Conservation (phyloP, 2,113 vertebrate species). For the Alaudala cheleensis region DNA sequence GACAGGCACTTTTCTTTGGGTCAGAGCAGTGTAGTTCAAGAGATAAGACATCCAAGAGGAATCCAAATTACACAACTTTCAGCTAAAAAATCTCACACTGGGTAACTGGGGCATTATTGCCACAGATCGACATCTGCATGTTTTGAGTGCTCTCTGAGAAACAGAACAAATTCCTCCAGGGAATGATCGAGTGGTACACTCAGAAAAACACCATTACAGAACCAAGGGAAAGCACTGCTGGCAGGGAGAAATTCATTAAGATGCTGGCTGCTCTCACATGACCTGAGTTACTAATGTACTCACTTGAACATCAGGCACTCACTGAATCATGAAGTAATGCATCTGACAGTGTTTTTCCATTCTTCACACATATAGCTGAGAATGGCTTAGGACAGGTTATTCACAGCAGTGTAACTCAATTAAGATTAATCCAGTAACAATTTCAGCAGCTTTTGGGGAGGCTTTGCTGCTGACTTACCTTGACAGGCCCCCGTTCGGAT, state of each 20-base stretch:
- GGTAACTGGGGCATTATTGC: not conserved
- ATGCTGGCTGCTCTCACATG: slow-evolving; percentile 54
- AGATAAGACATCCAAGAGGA: not conserved
- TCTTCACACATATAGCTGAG: slow-evolving; percentile 65
- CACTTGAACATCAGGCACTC: slow-evolving; percentile 72
- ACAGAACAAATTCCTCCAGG: not conserved
- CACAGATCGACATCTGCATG: not conserved
- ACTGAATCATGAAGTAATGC: slow-evolving; percentile 71
- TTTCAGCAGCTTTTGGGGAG: slow-evolving; percentile 53
- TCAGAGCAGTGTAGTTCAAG: not conserved
- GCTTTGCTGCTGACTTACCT: slow-evolving; percentile 76
- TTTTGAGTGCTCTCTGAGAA: not conserved
- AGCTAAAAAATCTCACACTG: not conserved
- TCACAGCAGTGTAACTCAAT: slow-evolving; percentile 80
- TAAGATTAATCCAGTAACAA: slow-evolving; percentile 75
- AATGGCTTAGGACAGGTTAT: slow-evolving; percentile 78
- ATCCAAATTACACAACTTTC: slow-evolving; percentile 9
- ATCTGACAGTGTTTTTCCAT: slow-evolving; percentile 79
- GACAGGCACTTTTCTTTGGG: not conserved
- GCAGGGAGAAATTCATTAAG: slow-evolving; percentile 62
- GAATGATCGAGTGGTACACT: not conserved
- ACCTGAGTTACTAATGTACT: slow-evolving; percentile 61
- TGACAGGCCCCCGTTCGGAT: slow-evolving; percentile 96
- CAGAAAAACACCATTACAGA: slow-evolving; percentile 10
- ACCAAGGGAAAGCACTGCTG: slow-evolving; percentile 21